Conservation (phyloP, 2,888 invertebrate species). For the Temnothorax unifasciatus region DNA sequence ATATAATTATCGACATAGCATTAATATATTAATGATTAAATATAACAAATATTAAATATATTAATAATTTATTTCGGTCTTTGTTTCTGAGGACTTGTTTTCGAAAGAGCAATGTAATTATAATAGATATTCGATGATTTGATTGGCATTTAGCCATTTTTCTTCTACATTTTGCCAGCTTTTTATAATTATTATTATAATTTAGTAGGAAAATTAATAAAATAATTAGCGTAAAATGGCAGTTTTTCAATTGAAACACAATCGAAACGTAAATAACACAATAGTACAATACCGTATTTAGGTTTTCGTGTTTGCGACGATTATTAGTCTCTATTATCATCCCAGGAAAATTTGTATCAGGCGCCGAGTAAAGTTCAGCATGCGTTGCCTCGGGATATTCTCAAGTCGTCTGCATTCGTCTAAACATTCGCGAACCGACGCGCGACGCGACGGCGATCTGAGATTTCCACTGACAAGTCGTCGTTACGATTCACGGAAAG, state of each 20-base stretch:
- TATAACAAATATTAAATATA: not conserved
- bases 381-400: not conserved
- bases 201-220: not conserved
- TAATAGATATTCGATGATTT: not conserved
- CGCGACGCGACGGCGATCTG: not conserved
- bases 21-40: not conserved
- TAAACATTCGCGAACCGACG: not conserved
- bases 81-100: not conserved
- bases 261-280: too few species aligned
- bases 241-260: not conserved
- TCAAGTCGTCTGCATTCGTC: not conserved
- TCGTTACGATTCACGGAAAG: not conserved
- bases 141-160: not conserved
- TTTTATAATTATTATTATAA: conserved; percentile 10
- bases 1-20: conserved; percentile 1
- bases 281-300: not conserved
- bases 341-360: not conserved
- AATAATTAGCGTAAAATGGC: not conserved
- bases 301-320: not conserved
- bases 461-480: not conserved
- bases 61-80: not conserved
- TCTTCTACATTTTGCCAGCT: not conserved
- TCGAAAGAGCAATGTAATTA: conserved; percentile 1
- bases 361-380: not conserved
- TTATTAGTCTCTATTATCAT: conserved; percentile 7